A percentile compares a stretch with the other conserved stretches of the same genome.
Evolutionary conservation across 2,888 invertebrate genomes (phyloP).

Genomic region (Lithophane leautieri): DNA sequence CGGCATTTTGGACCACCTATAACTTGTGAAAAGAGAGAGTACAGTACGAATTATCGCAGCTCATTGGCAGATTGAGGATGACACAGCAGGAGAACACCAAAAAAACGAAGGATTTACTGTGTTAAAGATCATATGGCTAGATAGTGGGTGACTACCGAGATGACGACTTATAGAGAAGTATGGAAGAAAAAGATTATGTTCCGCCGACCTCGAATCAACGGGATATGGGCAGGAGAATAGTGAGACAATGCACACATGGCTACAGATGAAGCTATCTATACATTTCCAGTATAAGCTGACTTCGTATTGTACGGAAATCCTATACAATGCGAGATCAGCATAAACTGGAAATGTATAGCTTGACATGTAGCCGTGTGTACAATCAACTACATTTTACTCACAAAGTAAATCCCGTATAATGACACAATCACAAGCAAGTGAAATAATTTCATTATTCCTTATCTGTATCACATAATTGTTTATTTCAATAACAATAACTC

Average conservation of each 20-base stretch:
- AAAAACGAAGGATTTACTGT: not conserved
- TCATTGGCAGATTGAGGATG: not conserved
- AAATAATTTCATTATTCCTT: constrained; percentile 60
- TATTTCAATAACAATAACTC: constrained; percentile 68
- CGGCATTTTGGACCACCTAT: too few species aligned
- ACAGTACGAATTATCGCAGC: not conserved
- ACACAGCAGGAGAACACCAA: too few species aligned
- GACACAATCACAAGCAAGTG: constrained; percentile 36
- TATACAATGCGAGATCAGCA: too few species aligned
- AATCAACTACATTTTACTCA: constrained; percentile 2
- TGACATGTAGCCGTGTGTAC: too few species aligned
- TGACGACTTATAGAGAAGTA: not conserved
- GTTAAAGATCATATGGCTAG: too few species aligned
- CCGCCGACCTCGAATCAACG: too few species aligned
- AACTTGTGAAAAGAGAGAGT: not conserved
- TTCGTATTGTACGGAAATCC: too few species aligned
- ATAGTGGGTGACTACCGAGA: not conserved
- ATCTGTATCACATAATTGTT: constrained; percentile 59
- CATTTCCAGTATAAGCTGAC: too few species aligned
- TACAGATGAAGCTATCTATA: too few species aligned
- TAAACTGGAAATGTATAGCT: too few species aligned
- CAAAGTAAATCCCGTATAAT: constrained; percentile 46
- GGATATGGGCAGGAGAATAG: too few species aligned
- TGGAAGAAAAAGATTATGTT: not conserved
- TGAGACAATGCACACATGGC: not conserved